Percentiles rank a stretch among this genome's conserved stretches.
Evolutionary conservation across 2,113 vertebrate species (phyloP).

Genomic region (Rhinopithecus roxellana): DNA sequence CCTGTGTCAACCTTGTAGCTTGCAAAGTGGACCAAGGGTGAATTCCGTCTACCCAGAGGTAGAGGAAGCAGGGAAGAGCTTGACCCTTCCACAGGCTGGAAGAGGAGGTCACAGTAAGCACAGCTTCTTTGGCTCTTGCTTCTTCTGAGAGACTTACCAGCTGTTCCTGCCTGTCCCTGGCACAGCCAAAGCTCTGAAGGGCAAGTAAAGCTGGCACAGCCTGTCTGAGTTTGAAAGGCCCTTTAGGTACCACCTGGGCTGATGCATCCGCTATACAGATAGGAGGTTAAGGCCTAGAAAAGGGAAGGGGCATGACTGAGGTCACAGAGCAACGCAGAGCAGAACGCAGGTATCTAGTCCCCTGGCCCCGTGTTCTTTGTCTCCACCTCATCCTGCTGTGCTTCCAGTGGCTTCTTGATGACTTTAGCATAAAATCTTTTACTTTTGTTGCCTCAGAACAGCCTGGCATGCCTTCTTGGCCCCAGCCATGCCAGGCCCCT

Average conservation of each 20-base stretch:
- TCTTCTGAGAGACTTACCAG: not conserved
- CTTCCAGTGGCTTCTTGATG: not conserved
- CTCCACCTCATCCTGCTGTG: not conserved
- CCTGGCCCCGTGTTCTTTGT: not conserved
- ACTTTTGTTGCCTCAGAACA: not conserved
- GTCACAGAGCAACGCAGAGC: not conserved
- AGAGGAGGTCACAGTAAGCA: not conserved
- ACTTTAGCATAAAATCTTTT: conserved; percentile 4
- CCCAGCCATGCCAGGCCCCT: not conserved
- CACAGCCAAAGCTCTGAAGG: not conserved
- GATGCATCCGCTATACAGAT: not conserved
- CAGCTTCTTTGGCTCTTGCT: not conserved
- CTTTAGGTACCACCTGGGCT: not conserved
- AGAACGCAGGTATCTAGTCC: not conserved
- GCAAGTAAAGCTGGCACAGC: not conserved
- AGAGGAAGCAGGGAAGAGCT: not conserved
- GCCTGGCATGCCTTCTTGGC: not conserved
- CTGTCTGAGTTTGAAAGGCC: not conserved
- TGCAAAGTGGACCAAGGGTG: not conserved
- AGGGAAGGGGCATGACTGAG: not conserved
- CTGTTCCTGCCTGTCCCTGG: conserved; percentile 5
- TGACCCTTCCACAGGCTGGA: not conserved
- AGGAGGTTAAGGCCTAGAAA: not conserved
- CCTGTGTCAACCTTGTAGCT: not conserved
- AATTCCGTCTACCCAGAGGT: not conserved